phyloP scores from a whole-genome alignment of 53 echinoderm and acorn worm species.

The Astropecten irregularis region DNA sequence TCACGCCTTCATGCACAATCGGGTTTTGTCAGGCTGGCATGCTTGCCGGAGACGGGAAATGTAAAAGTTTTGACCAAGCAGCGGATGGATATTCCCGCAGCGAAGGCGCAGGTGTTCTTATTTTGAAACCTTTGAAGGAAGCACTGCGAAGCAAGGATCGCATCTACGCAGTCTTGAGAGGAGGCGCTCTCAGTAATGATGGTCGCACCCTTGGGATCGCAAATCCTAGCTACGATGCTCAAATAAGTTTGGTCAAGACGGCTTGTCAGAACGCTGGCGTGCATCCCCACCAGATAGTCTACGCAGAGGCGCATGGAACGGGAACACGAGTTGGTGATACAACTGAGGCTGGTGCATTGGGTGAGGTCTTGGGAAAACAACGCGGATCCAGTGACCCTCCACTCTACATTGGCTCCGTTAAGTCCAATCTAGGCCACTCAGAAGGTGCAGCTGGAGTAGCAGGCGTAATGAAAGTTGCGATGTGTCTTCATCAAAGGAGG shows the following conservation, averaged over 20 bases:
- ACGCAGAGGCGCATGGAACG: conserved; percentile 71
- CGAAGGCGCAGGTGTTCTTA: conserved; percentile 65
- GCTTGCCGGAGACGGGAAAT: conserved; percentile 60
- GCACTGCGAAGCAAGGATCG: conserved; percentile 60
- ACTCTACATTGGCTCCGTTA: conserved; percentile 66
- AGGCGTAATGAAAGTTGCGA: conserved; percentile 62
- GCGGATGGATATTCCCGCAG: conserved; percentile 66
- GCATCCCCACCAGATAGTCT: conserved; percentile 53
- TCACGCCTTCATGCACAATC: conserved; percentile 17
- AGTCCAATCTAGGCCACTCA: conserved; percentile 71
- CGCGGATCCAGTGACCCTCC: conserved; percentile 41
- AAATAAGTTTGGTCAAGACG: conserved; percentile 37
- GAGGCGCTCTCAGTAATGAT: conserved; percentile 73
- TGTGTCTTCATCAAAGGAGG: conserved; percentile 38
- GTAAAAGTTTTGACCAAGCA: conserved; percentile 65
- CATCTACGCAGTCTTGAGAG: conserved; percentile 63
- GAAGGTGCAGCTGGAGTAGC: conserved; percentile 75
- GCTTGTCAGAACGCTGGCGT: conserved; percentile 56
- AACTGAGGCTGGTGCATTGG: conserved; percentile 65
- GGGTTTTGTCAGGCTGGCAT: conserved; percentile 75
- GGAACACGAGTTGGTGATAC: conserved; percentile 66
- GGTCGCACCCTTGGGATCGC: conserved; percentile 71
- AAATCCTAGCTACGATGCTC: conserved; percentile 65
- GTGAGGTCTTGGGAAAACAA: conserved; percentile 48
- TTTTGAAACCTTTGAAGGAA: conserved; percentile 46